Conservation (phyloP, 2,113 vertebrate species). For the Trogon surrucura region DNA sequence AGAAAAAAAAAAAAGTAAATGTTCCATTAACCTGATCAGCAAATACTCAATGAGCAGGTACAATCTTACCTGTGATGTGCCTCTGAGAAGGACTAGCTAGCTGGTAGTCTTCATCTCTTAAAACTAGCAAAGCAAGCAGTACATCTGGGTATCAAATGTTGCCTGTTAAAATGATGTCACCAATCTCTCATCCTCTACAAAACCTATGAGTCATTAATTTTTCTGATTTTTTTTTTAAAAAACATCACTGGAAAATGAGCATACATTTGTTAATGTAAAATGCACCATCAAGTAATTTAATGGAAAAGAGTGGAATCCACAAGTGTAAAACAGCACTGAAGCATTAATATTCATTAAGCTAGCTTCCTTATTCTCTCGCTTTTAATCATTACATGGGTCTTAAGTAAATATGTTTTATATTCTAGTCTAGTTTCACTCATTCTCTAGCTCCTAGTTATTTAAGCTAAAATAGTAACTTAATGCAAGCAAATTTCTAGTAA, state of each 20-base stretch:
- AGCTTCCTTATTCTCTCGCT: slow-evolving; percentile 23
- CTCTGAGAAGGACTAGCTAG: background rate
- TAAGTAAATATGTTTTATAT: slow-evolving; percentile 29
- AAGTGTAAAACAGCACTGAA: background rate
- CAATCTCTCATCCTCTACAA: background rate
- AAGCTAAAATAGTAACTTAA: slow-evolving; percentile 34
- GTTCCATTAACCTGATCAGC: background rate
- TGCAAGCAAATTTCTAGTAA: slow-evolving; percentile 27
- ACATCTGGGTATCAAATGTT: background rate
- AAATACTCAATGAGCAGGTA: background rate
- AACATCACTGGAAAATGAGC: background rate
- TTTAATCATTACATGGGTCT: background rate
- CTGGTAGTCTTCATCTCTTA: background rate
- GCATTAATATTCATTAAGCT: background rate
- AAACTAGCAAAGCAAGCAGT: background rate
- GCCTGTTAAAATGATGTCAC: background rate
- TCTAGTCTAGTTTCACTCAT: background rate
- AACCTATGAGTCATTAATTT: background rate
- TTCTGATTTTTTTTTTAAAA: background rate
- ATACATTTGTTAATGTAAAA: background rate
- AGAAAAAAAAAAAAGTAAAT: background rate
- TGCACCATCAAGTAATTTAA: background rate
- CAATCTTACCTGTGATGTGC: background rate
- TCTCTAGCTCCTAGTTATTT: slow-evolving; percentile 38
- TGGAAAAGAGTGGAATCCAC: background rate